Evolutionary conservation across 2,113 vertebrate species (phyloP).

Genomic region (Stomatorhinus ivindoensis): DNA sequence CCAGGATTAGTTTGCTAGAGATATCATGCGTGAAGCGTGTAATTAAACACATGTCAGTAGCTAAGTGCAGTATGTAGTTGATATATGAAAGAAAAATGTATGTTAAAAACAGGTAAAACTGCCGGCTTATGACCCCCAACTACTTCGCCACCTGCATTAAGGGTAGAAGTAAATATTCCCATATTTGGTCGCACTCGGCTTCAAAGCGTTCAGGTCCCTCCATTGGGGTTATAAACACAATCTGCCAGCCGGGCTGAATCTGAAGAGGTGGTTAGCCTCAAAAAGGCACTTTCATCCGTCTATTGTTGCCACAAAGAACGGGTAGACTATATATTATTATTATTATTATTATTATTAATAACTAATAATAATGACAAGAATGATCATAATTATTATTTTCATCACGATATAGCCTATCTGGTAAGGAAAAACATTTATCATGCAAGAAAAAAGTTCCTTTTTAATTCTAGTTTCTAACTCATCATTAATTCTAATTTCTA

Average conservation of each 20-base stretch:
- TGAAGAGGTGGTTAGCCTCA: neutral
- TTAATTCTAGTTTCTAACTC: neutral
- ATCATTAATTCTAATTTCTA: no score
- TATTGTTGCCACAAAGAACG: neutral
- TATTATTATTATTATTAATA: no score
- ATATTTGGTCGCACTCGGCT: slow-evolving; percentile 5
- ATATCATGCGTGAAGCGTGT: neutral
- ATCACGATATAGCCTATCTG: neutral
- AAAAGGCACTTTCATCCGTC: neutral
- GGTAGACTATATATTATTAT: no score
- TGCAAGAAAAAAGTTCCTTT: neutral
- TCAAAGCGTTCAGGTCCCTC: neutral
- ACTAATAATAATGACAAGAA: neutral
- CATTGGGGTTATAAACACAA: neutral
- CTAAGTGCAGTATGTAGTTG: neutral
- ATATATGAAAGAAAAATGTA: neutral
- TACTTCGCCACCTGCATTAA: neutral
- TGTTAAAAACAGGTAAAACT: neutral
- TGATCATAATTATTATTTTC: neutral
- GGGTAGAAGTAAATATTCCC: neutral
- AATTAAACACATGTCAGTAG: neutral
- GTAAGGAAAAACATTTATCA: neutral
- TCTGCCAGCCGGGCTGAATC: neutral
- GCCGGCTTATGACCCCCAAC: neutral
- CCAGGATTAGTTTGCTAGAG: neutral